phyloP scores from a whole-genome alignment of 35 echinoderm and acorn worm genomes.

The Chiridota heheva region DNA sequence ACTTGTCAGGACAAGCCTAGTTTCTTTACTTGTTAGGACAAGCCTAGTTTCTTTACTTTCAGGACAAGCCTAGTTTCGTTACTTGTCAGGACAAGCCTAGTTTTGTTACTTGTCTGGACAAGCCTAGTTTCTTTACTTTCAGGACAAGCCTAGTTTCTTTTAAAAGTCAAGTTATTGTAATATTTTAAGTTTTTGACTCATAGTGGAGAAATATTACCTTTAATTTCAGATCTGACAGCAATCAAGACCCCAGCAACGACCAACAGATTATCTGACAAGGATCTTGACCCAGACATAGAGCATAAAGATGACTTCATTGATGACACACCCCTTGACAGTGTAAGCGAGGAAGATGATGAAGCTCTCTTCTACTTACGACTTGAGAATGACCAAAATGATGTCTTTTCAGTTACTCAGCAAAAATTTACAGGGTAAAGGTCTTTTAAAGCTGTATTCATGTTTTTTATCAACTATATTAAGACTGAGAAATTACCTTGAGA shows the following conservation, averaged over 20 bases:
- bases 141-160: not conserved
- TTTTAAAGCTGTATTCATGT: not conserved
- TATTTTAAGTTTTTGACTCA: not conserved
- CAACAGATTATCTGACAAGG: not conserved
- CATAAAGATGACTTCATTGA: constrained; percentile 68
- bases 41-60: too few relatives aligned
- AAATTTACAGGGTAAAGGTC: not conserved
- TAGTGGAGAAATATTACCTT: not conserved
- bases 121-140: not conserved
- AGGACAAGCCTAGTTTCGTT: too few relatives aligned
- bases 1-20: too few relatives aligned
- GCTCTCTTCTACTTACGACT: constrained; percentile 32
- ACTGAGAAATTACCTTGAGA: not conserved
- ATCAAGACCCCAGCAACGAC: constrained; percentile 57
- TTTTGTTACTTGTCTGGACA: not conserved
- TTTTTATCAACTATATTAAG: not conserved
- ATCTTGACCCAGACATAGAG: constrained; percentile 3
- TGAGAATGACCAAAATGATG: constrained; percentile 16
- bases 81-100: too few relatives aligned
- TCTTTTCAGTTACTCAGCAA: not conserved
- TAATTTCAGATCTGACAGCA: constrained; percentile 48
- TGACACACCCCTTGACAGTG: constrained; percentile 35
- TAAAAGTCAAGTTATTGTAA: not conserved
- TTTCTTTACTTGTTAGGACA: too few relatives aligned
- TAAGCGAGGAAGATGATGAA: constrained; percentile 49